Conservation (phyloP, 53 echinoderm and acorn worm species). For the Henricia sp. region DNA sequence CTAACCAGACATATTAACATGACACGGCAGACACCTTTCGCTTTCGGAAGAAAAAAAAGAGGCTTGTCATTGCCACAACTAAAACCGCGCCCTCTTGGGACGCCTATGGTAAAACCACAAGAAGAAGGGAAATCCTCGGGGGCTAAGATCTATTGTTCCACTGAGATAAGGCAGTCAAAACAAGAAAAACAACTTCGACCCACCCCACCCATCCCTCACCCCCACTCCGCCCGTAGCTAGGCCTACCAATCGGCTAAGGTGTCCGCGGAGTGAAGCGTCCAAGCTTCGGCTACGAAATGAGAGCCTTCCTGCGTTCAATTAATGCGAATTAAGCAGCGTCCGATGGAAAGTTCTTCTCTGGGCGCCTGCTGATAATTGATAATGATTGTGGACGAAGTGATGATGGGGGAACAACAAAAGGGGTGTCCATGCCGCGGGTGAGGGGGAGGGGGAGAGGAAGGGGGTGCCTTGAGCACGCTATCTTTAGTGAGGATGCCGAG, state of each 20-base stretch:
- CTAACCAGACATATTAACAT: not conserved
- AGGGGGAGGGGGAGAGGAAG: not conserved
- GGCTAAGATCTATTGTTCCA: conserved; percentile 32
- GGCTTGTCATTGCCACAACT: conserved; percentile 33
- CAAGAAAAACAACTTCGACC: conserved; percentile 24
- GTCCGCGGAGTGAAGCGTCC: not conserved
- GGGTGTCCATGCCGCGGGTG: not conserved
- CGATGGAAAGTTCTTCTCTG: not conserved
- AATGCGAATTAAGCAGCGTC: conserved; percentile 20
- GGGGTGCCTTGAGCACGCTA: not conserved
- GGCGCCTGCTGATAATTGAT: conserved; percentile 39
- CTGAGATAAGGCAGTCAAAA: conserved; percentile 33
- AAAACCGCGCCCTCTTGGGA: conserved; percentile 27
- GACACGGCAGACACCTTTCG: too few species aligned
- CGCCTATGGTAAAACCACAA: conserved; percentile 9
- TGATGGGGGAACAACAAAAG: not conserved
- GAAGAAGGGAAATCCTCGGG: conserved; percentile 19
- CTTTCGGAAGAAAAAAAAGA: not conserved
- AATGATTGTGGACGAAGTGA: not conserved
- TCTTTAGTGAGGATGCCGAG: not conserved
- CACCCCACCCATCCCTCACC: not conserved
- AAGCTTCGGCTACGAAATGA: conserved; percentile 5
- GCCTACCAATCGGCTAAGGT: too few species aligned
- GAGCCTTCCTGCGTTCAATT: conserved; percentile 41
- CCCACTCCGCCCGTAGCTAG: too few species aligned